Evolutionary conservation across 2,797 vertebrate genomes (phyloP).

Genomic region (Prunella strophiata): DNA sequence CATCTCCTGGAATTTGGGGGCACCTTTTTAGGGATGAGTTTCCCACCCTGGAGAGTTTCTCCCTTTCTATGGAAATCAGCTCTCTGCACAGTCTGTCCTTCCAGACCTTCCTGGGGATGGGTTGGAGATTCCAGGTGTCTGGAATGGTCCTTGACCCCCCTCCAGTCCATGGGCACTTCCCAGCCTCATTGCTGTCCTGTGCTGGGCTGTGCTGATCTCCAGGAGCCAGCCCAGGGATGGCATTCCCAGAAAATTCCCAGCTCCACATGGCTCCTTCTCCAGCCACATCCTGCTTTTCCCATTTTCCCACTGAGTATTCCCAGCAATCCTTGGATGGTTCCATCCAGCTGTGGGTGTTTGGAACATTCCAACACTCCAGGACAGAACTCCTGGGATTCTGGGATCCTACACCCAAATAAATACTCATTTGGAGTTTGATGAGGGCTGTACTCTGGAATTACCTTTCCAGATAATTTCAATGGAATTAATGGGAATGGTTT

Average conservation of each 20-base stretch:
- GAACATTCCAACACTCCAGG: background rate
- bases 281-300: background rate
- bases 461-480: background rate
- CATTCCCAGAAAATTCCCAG: background rate
- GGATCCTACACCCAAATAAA: background rate
- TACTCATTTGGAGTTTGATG: too few relatives aligned
- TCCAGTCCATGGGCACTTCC: background rate
- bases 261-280: background rate
- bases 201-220: background rate
- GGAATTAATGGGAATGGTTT: background rate
- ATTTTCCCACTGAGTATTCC: background rate
- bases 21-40: background rate
- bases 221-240: accelerated
- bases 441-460: background rate
- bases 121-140: background rate
- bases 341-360: background rate
- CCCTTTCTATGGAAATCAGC: background rate
- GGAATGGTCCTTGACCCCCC: accelerated
- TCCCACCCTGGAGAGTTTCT: background rate
- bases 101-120: background rate
- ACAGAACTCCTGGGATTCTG: background rate
- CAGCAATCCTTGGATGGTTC: background rate
- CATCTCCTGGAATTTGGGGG: accelerated
- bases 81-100: background rate
- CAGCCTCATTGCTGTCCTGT: background rate